Evolutionary conservation across 2,888 invertebrate genomes (phyloP), one percentile per base, ranked within the genome.

Genomic region (Sarcophaga caerulescens): DNA sequence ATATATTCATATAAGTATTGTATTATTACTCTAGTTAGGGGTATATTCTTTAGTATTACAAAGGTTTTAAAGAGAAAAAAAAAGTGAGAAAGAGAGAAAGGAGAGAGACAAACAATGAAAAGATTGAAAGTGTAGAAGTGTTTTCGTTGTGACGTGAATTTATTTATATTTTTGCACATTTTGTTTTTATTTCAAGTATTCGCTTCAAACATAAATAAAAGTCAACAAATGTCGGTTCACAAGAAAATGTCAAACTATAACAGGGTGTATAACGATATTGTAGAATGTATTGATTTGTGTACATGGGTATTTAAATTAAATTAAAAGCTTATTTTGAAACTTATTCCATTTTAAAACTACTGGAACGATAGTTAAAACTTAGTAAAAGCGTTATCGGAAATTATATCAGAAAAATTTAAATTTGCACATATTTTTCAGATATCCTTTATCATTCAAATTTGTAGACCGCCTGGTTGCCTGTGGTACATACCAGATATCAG

Each of bases 201-300:
- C 70, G 77, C 57, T 70, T 21, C 17, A 47, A 21, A 57, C 73
- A 69, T 8, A 44, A 59, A 62, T 21, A 78, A 81, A 62, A 10
- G 8, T 10, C 10, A 74, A 84, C 78, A 85, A 88, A 87, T 71
- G 84, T 85, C 75, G 69, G 5, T 63, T 25, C 4, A 76, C 70
- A 84, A 70, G 35, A 11, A 78, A 85, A 81, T 66, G 85, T 81
- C 85, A 87, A 81, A 76, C 44, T 69, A 66, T 70, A 69, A 85
- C 84, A 85, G 81, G 84, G 65, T 76, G 77, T 62, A 44, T 68
- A 35, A 25, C 17, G 11, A 6, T 69, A 44, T 69, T 4, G 12
- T 44, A 17, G 52, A 17, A 5, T 57, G 10, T 14, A 68, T 17
- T 19, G 12, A 14, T 52, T 12, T 52, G 17, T 52, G 4, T 52